Evolutionary conservation across 2,797 vertebrate species (phyloP).

Genomic region (Sciurus carolinensis): DNA sequence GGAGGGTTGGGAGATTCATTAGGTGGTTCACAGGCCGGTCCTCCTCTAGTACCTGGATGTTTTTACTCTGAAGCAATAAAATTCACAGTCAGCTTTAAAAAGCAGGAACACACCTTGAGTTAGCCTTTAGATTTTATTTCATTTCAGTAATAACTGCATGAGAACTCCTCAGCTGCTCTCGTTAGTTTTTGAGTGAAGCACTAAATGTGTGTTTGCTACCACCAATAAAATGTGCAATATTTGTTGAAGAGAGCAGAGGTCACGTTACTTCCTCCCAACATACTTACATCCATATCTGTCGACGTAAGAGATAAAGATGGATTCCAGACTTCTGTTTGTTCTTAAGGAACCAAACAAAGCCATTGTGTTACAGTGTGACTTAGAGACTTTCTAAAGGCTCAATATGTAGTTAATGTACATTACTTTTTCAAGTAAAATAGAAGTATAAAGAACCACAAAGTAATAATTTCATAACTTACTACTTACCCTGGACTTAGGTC

Average conservation of each 20-base stretch:
- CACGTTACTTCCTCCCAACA: not conserved
- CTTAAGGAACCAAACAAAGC: not conserved
- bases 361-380: not conserved
- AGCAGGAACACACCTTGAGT: not conserved
- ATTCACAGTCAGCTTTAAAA: not conserved
- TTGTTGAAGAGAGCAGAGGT: not conserved
- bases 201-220: not conserved
- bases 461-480: not conserved
- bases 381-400: constrained; percentile 21
- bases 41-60: not conserved
- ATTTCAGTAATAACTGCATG: not conserved
- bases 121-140: not conserved
- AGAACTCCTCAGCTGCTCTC: not conserved
- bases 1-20: not conserved
- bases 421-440: constrained; percentile 38
- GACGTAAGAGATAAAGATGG: not conserved
- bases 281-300: not conserved
- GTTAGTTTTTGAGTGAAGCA: constrained; percentile 17
- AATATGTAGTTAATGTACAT: not conserved
- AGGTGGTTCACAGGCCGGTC: not conserved
- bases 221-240: not conserved
- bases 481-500: not conserved
- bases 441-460: not conserved
- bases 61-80: not conserved
- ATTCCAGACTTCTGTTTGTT: not conserved